Evolutionary conservation across 1,140 invertebrate genomes (phyloP).

Genomic region (Megathymus violae): DNA sequence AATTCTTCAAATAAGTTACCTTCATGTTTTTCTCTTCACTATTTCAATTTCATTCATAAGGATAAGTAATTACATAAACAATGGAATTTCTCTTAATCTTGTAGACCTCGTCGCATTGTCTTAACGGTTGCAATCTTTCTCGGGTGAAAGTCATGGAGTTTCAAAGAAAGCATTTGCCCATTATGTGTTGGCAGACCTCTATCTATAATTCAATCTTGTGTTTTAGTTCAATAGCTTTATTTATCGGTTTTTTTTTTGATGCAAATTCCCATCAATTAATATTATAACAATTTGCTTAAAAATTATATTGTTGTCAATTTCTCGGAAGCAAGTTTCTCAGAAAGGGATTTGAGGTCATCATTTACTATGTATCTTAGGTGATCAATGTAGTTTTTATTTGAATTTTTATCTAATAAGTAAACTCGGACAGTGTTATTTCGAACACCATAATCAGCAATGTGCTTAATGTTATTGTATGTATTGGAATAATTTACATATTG

Average conservation of each 20-base stretch:
- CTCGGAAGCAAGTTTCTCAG: no score
- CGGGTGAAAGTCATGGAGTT: constrained; percentile 6
- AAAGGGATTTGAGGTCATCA: no score
- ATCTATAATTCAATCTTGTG: constrained; percentile 26
- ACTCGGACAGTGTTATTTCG: no score
- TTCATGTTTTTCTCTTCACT: neutral
- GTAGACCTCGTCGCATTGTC: neutral
- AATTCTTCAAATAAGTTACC: no score
- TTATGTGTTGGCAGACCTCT: neutral
- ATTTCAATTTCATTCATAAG: neutral
- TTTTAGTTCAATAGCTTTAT: constrained; percentile 4
- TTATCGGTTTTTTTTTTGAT: neutral
- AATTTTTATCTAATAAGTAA: no score
- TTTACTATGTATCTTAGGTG: no score
- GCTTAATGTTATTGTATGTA: no score
- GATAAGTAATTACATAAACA: neutral
- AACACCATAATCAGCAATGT: no score
- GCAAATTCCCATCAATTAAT: neutral
- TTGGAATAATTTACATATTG: no score
- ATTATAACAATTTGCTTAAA: neutral
- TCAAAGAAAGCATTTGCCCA: neutral
- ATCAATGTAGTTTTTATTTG: no score
- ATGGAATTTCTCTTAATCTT: neutral
- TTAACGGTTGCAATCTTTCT: constrained; percentile 8
- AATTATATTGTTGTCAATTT: no score